Evolutionary conservation across 2,888 invertebrate species (phyloP).

Genomic region (Cosmorhoe ocellata): DNA sequence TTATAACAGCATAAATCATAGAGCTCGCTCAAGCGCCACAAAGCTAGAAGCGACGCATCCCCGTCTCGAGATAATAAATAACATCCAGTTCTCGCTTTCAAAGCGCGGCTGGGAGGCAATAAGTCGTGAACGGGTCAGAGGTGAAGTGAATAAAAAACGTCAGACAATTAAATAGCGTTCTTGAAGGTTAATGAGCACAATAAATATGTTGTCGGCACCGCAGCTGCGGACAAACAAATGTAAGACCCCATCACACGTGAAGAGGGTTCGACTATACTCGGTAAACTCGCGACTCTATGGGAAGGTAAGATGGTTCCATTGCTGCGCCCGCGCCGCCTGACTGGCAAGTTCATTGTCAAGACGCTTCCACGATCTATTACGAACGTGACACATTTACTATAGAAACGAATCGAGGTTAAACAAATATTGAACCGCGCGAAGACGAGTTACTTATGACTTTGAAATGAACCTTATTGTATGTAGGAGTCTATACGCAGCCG

Average conservation of each 20-base stretch:
- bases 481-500: conserved; percentile 37
- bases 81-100: conserved; percentile 79
- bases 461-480: conserved; percentile 44
- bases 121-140: conserved; percentile 80
- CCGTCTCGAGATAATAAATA: conserved; percentile 76
- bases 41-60: conserved; percentile 77
- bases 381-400: conserved; percentile 59
- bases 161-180: conserved; percentile 83
- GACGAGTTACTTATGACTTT: conserved; percentile 42
- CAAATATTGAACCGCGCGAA: conserved; percentile 47
- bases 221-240: conserved; percentile 81
- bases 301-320: conserved; percentile 16
- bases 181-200: conserved; percentile 83
- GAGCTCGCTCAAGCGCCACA: conserved; percentile 77
- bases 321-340: conserved; percentile 44
- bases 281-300: conserved; percentile 25
- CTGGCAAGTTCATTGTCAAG: conserved; percentile 71
- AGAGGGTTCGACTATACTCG: conserved; percentile 52
- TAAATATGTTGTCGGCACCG: conserved; percentile 82
- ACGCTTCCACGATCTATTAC: conserved; percentile 55
- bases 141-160: conserved; percentile 82
- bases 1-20: conserved; percentile 77
- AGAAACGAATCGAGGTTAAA: conserved; percentile 53
- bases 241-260: conserved; percentile 72
- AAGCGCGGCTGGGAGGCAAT: conserved; percentile 78